Conservation (phyloP, 2,888 invertebrate species). For the Syrista parreyssii region DNA sequence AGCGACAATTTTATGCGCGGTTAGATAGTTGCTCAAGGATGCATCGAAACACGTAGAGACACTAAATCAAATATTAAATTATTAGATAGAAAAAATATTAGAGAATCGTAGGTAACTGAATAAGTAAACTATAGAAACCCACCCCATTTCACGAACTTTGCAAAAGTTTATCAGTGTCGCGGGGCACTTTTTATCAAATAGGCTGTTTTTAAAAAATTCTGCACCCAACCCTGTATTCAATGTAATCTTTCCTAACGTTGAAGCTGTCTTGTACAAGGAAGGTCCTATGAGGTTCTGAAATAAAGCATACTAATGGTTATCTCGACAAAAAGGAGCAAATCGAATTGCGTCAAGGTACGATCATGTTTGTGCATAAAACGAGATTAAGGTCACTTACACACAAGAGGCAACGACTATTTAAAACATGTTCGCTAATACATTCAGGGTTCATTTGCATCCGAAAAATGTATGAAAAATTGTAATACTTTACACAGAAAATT, state of each 20-base stretch:
- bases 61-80: conserved; percentile 33
- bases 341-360: background rate
- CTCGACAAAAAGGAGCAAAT: background rate
- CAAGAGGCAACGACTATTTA: background rate
- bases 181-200: conserved; percentile 50
- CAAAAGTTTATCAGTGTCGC: conserved; percentile 52
- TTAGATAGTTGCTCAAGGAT: conserved; percentile 50
- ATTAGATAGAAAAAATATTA: background rate
- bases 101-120: background rate
- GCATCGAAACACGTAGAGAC: conserved; percentile 55
- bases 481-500: background rate
- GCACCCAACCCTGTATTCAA: conserved; percentile 47
- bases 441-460: background rate
- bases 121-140: conserved; percentile 9
- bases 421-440: background rate
- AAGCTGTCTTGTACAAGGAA: conserved; percentile 49
- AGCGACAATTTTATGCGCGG: conserved; percentile 54
- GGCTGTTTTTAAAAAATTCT: conserved; percentile 53
- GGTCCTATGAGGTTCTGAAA: conserved; percentile 49
- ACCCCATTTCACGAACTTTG: conserved; percentile 46
- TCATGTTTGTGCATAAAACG: background rate
- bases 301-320: background rate
- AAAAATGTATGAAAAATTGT: background rate
- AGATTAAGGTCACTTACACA: background rate
- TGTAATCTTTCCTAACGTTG: conserved; percentile 42